A percentile compares a stretch with the other conserved stretches of the same genome.
Evolutionary conservation across 2,888 invertebrate species (phyloP).

Genomic region (Eupithecia pulchellata): DNA sequence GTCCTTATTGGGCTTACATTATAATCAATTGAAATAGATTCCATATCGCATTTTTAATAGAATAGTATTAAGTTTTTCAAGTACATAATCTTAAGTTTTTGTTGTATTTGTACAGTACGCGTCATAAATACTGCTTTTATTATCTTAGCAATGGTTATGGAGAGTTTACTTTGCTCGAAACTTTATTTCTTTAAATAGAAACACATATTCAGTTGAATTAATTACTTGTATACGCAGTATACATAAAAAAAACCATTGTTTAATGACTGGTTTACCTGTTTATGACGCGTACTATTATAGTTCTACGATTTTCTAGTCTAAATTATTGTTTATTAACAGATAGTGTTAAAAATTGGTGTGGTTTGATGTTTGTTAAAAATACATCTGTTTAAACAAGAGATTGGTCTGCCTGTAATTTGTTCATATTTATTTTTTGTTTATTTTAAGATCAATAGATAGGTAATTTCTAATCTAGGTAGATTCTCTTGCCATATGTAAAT

Average conservation of each 20-base stretch:
- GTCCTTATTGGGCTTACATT: conserved; percentile 5
- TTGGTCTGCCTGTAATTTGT: conserved; percentile 10
- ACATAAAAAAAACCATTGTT: too few relatives aligned
- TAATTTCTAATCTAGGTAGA: conserved; percentile 38
- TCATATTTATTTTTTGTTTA: conserved; percentile 22
- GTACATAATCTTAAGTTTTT: conserved; percentile 32
- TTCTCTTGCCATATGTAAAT: conserved; percentile 47
- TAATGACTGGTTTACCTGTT: background rate
- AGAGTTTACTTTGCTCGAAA: background rate
- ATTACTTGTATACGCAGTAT: too few relatives aligned
- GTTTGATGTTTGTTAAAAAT: conserved; percentile 22
- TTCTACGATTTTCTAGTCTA: conserved; percentile 44
- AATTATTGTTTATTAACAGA: conserved; percentile 38
- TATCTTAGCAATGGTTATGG: background rate
- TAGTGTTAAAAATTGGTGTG: conserved; percentile 31
- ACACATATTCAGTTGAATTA: too few relatives aligned
- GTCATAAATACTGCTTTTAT: background rate
- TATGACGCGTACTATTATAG: conserved; percentile 11
- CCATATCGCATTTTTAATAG: conserved; percentile 30
- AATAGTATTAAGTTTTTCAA: conserved; percentile 27
- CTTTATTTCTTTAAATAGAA: background rate
- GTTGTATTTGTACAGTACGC: conserved; percentile 33
- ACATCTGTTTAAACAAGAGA: conserved; percentile 1
- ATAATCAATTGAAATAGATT: conserved; percentile 23
- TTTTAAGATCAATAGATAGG: conserved; percentile 38